Base-by-base conservation (phyloP, 2,113 vertebrate species). In the Ia io region DNA sequence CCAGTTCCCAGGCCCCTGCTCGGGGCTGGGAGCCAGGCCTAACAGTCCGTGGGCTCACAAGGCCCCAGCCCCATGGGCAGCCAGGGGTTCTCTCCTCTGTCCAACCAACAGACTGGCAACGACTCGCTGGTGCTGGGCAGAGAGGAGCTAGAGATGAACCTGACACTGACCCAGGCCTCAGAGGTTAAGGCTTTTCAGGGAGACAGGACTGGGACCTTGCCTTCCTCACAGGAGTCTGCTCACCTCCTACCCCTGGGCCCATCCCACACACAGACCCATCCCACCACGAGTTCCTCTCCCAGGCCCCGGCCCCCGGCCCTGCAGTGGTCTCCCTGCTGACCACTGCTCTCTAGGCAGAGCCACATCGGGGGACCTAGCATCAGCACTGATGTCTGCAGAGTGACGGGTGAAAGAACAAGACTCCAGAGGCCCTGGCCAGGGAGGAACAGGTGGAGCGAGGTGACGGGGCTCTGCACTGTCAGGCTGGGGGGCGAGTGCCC, bases 181-280 rank as follows among this genome's bases (percentile, higher is more conserved):
- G 47, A 40, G 17, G 28, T 9, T 3, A 8, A 30, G 56, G 74
- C 5, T 67, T 10, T n/a, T 32, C 42, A 18, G 73, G 88, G n/a
- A 59, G 71, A 47, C 23, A 49, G 35, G 16, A 8, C 59, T 28
- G 18, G 2, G 61, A 53, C 53, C 53, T 56, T 56, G 53, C 23
- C 67, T 53, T 25, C 47, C 35, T 51, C 9, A 0, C 23, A 12
- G 5, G 22, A 30, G 51, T 22, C 69, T 8, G 17, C 40, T 14
- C 47, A 16, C 18, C 30, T 1, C 32, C 71, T 1, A 4, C 6
- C 6, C 32, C 17, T 32, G 2, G 3, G 3, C 20, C 77, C 18
- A 2, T 28, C 69, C 70, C 23, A 0, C 17, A 59, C 12, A 1
- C 0, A 53, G 14, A 32, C 1, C 40, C 37, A 25, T 59, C 9